Evolutionary conservation across 2,888 invertebrate species (phyloP), one percentile per base, ranked within the genome.

Genomic region (Sthenelais limicola): DNA sequence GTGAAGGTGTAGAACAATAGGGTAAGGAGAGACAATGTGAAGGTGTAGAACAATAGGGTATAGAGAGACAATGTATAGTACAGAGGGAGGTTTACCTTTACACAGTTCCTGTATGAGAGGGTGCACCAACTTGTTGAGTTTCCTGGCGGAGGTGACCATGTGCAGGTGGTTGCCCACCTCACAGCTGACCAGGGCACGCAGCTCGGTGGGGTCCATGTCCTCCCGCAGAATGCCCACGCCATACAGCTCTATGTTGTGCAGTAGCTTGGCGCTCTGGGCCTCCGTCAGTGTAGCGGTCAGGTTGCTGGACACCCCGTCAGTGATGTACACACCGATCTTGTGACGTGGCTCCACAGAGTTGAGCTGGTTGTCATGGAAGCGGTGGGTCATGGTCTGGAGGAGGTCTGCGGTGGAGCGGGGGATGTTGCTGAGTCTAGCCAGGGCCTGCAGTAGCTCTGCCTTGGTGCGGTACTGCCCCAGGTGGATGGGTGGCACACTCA

Each of bases 111-210:
- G 51, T 30, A 54, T 52, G 21, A 70, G 33, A 15, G 38, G 70
- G 38, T 56, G 35, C 33, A 38, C 38, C 38, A 70, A 38, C 18
- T 43, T 32, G 62, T 58, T 33, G 26, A 71, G 35, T 28, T 62
- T 24, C 18, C 24, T 30, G 48, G 58, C 47, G 24, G 30, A 33
- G 24, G 35, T 26, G 5, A 71, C 71, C 30, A 35, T 56, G 47
- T 72, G 73, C 48, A 74, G 35, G 66, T 76, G 76, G 9, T 70
- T 32, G 32, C 47, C 33, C 18, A 54, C 67, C 26, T 76, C 71
- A 26, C 75, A 72, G 66, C 77, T 77, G 24, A 70, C 75, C 12
- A 77, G 49, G 4, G 75, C 73, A 49, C 72, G 30, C 68, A 77
- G 67, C 38, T 77, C 77, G 18, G 51, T 68, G 21, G 73, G 73